A percentile compares a stretch with the other conserved stretches of the same genome.
phyloP scores from a whole-genome alignment of 2,888 invertebrate species.

The Brachypterus glaber region DNA sequence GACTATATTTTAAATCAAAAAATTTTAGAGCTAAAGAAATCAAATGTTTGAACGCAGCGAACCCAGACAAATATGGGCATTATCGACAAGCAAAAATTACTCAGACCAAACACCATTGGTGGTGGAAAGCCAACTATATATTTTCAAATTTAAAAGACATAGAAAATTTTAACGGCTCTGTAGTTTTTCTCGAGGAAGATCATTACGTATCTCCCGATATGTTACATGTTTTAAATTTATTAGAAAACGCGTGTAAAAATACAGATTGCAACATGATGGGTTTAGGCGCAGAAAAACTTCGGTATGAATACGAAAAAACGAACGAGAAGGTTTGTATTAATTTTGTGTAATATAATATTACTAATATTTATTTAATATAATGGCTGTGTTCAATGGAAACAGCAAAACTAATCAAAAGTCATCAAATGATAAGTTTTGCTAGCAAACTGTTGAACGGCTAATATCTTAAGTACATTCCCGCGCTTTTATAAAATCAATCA shows the following conservation, averaged over 20 bases:
- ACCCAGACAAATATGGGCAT: slow-evolving; percentile 53
- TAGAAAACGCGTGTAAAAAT: slow-evolving; percentile 30
- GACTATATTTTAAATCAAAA: too few relatives aligned
- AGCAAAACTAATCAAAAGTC: too few relatives aligned
- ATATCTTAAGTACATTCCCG: too few relatives aligned
- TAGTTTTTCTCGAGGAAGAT: slow-evolving; percentile 54
- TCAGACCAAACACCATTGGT: slow-evolving; percentile 58
- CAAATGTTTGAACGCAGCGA: slow-evolving; percentile 46
- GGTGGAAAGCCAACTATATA: slow-evolving; percentile 52
- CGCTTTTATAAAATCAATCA: too few relatives aligned
- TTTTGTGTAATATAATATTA: neutral
- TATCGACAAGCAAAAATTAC: slow-evolving; percentile 51
- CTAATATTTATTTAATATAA: neutral
- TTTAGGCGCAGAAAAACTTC: neutral
- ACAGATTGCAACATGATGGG: neutral
- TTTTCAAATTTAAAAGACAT: slow-evolving; percentile 44
- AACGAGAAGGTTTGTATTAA: neutral
- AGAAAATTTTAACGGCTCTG: slow-evolving; percentile 37
- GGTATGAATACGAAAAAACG: neutral
- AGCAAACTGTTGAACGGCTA: too few relatives aligned
- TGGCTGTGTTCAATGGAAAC: too few relatives aligned
- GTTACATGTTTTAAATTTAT: slow-evolving; percentile 42
- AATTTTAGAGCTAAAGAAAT: slow-evolving; percentile 36
- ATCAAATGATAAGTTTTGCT: too few relatives aligned
- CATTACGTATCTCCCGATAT: slow-evolving; percentile 53